Base-by-base conservation (phyloP, 2,888 invertebrate genomes). In the Sarcophaga variegata region DNA sequence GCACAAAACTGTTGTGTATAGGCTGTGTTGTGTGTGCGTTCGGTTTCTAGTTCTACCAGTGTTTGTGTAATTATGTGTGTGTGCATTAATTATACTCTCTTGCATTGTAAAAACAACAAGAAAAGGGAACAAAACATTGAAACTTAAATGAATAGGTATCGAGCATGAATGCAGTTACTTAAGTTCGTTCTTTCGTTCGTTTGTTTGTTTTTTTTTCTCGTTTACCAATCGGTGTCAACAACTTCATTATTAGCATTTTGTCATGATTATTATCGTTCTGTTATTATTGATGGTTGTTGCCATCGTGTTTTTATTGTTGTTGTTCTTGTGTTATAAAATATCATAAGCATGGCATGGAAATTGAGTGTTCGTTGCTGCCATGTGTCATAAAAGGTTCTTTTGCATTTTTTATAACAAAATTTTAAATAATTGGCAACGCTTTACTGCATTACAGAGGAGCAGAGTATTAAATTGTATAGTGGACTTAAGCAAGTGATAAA, bases 151-250 rank as follows among this genome's bases (percentile, higher is more conserved):
- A 8, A 22, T 45, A 54, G 17, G 17, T 14, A 54, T 54, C 12
- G 12, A 37, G 37, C 17, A 17, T 54, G 17, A 54, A 81, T 82
- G 75, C 84, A 79, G 79, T 76, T 84, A 81, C 47, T 20, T 75
- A 66, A 12, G 66, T 37, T 66, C 11, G 12, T 67, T 20, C 62
- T 12, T 54, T 14, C 10, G 54, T 54, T 12, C 14, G 49, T 49
- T 54, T 17, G 1, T 54, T 12, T 54, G 17, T 64, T 66, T 47
- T 22, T 27, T 12, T 17, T 54, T 54, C 54, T 54, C 14, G 4
- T 83, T 85, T 77, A 75, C 76, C 82, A 85, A 85, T 80, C 85
- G 85, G 80, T 87, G 87, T 85, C 85, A 88, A 83, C 87, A 88
- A 88, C 87, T 86, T 88, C 81, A 86, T 86, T 76, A 86, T 86